Percentiles rank a stretch among this genome's conserved stretches.
Conservation (phyloP, 2,113 vertebrate species). For the Eclectus roratus region DNA sequence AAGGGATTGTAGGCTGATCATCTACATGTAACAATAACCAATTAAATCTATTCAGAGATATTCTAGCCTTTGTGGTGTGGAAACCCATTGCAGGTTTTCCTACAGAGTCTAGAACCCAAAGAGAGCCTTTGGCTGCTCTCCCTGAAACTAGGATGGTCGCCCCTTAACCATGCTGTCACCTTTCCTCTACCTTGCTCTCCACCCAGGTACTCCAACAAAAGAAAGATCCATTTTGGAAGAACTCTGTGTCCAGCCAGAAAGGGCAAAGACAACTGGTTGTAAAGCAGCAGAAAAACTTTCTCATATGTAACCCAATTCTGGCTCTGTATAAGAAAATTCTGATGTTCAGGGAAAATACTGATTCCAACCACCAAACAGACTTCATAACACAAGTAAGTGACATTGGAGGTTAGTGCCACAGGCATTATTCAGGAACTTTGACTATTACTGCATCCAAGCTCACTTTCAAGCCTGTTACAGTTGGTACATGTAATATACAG, state of each 20-base stretch:
- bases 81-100: neutral
- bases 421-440: neutral
- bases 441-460: neutral
- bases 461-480: neutral
- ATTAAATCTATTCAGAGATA: neutral
- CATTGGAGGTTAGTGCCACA: neutral
- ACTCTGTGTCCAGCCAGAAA: neutral
- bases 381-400: neutral
- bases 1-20: neutral
- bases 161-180: neutral
- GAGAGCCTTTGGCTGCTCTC: neutral
- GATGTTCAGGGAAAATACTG: neutral
- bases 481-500: accelerated
- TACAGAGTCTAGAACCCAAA: neutral
- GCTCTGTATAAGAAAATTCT: neutral
- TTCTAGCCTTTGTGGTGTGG: neutral
- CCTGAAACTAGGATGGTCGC: neutral
- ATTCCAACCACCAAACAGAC: neutral
- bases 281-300: neutral
- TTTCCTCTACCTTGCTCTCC: neutral
- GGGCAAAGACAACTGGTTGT: neutral
- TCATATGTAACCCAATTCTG: neutral
- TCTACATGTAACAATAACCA: neutral
- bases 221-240: neutral
- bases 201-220: neutral